phyloP scores from a whole-genome alignment of 1,140 invertebrate genomes.

The Drosophila subobscura region DNA sequence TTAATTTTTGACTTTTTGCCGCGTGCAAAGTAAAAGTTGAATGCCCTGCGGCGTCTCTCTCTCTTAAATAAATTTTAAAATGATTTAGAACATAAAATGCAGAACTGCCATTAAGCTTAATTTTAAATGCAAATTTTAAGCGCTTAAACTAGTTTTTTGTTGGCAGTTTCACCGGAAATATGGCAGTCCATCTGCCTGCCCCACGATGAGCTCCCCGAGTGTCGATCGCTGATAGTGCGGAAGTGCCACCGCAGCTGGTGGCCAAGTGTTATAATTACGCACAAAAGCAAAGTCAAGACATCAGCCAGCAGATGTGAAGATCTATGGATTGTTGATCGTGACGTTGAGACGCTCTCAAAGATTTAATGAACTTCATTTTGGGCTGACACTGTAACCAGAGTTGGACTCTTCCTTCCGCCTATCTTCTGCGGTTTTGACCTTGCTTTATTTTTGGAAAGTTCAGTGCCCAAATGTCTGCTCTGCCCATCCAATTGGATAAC shows the following conservation, averaged over 20 bases:
- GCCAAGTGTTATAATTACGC: slow-evolving; percentile 75
- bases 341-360: slow-evolving; percentile 49
- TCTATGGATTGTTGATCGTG: slow-evolving; percentile 23
- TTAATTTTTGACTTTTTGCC: slow-evolving; percentile 25
- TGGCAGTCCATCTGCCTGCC: slow-evolving; percentile 27
- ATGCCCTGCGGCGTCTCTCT: slow-evolving; percentile 48
- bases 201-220: slow-evolving; percentile 18
- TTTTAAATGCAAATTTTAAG: slow-evolving; percentile 65
- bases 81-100: slow-evolving; percentile 63
- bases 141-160: slow-evolving; percentile 34
- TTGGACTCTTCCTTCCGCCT: too few species aligned
- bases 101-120: slow-evolving; percentile 44
- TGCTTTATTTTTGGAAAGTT: too few species aligned
- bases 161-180: slow-evolving; percentile 59
- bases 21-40: slow-evolving; percentile 55
- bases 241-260: slow-evolving; percentile 66
- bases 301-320: slow-evolving; percentile 18
- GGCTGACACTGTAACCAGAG: too few species aligned
- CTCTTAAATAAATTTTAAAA: slow-evolving; percentile 41
- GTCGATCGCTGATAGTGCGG: slow-evolving; percentile 39
- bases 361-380: slow-evolving; percentile 67
- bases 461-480: not conserved
- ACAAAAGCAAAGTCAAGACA: slow-evolving; percentile 51
- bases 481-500: not conserved
- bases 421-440: too few species aligned